These are phyloP conservation scores for Petaurus breviceps DNA, from an alignment of 2,113 vertebrate genomes.

Conservation along the genomic window DNA sequence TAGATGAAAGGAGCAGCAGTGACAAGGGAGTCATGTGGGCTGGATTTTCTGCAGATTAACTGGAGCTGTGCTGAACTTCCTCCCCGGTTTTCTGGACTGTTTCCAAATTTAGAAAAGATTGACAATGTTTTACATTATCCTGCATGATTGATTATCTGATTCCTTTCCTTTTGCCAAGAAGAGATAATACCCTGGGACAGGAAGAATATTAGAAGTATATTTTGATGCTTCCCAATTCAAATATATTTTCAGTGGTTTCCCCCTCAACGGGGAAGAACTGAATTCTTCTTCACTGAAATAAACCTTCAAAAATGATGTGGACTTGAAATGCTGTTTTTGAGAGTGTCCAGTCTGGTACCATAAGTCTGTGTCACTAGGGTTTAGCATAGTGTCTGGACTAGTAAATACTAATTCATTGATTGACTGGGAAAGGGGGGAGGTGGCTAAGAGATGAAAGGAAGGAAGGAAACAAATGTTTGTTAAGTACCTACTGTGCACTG, in stretches of 20 bases:
- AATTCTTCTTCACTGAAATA: neutral
- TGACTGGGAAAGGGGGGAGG: neutral
- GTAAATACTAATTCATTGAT: neutral
- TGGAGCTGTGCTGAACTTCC: slow-evolving; percentile 80
- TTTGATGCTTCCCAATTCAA: neutral
- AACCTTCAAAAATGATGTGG: neutral
- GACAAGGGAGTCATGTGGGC: slow-evolving; percentile 75
- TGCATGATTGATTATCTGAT: neutral
- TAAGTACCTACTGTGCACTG: neutral
- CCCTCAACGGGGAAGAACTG: neutral
- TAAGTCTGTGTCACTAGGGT: neutral
- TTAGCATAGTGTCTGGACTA: neutral
- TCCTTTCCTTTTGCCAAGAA: slow-evolving; percentile 11
- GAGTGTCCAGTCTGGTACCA: neutral
- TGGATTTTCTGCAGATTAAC: slow-evolving; percentile 82
- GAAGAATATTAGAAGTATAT: neutral
- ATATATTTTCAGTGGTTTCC: neutral
- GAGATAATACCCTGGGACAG: slow-evolving; percentile 47
- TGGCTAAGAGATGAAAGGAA: neutral
- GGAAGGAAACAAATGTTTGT: neutral
- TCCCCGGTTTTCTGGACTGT: slow-evolving; percentile 71
- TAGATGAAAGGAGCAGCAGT: slow-evolving; percentile 86
- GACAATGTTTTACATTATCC: slow-evolving; percentile 76
- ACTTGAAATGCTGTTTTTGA: neutral
- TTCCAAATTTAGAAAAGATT: slow-evolving; percentile 78